These are phyloP conservation scores for Merops nubicus DNA, from an alignment of 2,113 vertebrate genomes.

Conservation along the genomic window DNA sequence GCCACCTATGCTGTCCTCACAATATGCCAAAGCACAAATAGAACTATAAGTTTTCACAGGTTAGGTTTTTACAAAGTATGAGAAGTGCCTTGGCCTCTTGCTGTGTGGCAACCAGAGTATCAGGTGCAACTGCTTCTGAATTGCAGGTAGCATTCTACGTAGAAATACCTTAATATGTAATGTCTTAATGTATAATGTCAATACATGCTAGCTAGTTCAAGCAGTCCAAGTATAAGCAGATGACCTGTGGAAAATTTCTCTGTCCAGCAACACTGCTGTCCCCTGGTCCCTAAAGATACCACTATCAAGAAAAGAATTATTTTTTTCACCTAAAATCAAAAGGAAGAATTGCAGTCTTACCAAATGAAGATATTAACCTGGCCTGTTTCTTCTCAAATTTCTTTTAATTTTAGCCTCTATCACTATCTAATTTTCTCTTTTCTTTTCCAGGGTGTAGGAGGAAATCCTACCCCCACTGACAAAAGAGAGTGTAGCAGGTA, in stretches of 20 bases:
- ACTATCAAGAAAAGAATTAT: background rate
- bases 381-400: background rate
- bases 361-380: background rate
- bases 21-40: background rate
- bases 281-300: background rate
- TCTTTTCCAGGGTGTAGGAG: background rate
- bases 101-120: background rate
- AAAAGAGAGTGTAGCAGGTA: conserved; percentile 8
- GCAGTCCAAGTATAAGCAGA: background rate
- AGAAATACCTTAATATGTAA: background rate
- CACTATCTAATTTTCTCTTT: background rate
- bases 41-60: background rate
- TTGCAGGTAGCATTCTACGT: background rate
- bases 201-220: background rate
- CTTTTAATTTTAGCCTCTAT: conserved; percentile 26
- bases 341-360: background rate
- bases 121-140: background rate
- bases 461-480: background rate
- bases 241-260: background rate
- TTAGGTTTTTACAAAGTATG: background rate
- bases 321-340: background rate
- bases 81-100: background rate
- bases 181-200: background rate
- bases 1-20: background rate
- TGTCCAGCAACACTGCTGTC: fast-evolving